Evolutionary conservation across 2,888 invertebrate genomes (phyloP).

Genomic region (Plebejus anna): DNA sequence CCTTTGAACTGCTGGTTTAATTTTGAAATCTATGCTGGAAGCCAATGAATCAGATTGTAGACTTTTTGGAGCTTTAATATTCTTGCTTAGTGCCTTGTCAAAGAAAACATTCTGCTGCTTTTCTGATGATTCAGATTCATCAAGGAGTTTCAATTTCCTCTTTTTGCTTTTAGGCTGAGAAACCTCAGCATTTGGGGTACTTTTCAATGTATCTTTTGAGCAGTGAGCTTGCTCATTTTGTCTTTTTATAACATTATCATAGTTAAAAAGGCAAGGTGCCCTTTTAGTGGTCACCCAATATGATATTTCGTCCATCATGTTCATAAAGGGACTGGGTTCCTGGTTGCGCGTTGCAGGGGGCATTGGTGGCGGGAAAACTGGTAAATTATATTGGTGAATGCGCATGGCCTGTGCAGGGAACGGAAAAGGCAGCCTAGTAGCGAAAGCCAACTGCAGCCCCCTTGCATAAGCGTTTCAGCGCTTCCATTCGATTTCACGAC

Average conservation of each 20-base stretch:
- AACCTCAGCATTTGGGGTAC: slow-evolving; percentile 47
- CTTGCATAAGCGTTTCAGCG: slow-evolving; percentile 43
- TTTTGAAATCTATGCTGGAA: slow-evolving; percentile 64
- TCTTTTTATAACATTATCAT: slow-evolving; percentile 58
- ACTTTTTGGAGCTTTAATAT: slow-evolving; percentile 45
- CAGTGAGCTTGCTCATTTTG: slow-evolving; percentile 51
- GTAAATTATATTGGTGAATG: slow-evolving; percentile 32
- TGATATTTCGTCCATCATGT: slow-evolving; percentile 70
- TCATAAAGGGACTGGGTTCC: slow-evolving; percentile 60
- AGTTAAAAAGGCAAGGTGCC: slow-evolving; percentile 69
- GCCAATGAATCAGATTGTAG: slow-evolving; percentile 53
- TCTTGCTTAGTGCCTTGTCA: slow-evolving; percentile 52
- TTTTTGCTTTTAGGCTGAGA: slow-evolving; percentile 59
- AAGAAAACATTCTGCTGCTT: slow-evolving; percentile 61
- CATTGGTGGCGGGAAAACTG: slow-evolving; percentile 33
- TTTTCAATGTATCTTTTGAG: slow-evolving; percentile 51
- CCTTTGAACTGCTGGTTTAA: slow-evolving; percentile 55
- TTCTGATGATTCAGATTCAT: slow-evolving; percentile 55
- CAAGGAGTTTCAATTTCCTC: slow-evolving; percentile 57
- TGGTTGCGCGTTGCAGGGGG: slow-evolving; percentile 34
- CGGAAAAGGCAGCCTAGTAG: slow-evolving; percentile 48
- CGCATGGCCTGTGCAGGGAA: slow-evolving; percentile 42
- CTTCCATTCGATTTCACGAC: slow-evolving; percentile 47
- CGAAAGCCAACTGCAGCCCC: slow-evolving; percentile 49
- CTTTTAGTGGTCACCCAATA: slow-evolving; percentile 71